Base-by-base conservation (phyloP, 2,888 invertebrate species). In the Polylopha cassiicola region DNA sequence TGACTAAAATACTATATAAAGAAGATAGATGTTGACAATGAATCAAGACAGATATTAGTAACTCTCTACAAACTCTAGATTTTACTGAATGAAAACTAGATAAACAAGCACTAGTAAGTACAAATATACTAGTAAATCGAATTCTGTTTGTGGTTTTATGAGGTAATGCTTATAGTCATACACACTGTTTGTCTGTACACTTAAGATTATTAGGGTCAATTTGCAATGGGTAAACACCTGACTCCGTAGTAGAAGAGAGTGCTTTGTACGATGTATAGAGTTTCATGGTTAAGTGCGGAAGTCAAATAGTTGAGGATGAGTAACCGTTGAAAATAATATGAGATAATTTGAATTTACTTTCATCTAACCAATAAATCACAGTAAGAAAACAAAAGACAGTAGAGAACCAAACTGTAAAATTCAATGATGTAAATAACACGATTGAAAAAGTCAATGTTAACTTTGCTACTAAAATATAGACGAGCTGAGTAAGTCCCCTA, bases 121-220 rank as follows among this genome's bases (percentile, higher is more conserved):
- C n/a, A n/a, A n/a, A n/a, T 16, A 16, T 13, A 11, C 8, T 14
- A 30, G n/a, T 10, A 3, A 15, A 21, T 27, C 23, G 16, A 24
- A 21, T 30, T 24, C 28, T 28, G 22, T 29, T n/a, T 7, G 15
- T 15, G 16, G 18, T 22, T 9, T 6, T 22, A 30, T 36, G 41
- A 36, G 11, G 41, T 36, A 36, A 41, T 41, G 36, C 26, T 41
- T 36, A 30, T 36, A 41, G 30, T 24, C 24, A 36, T 36, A 21
- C 30, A 14, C 39, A 23, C 14, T 39, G 29, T 43, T 38, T 33
- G 29, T 38, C 18, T 24, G 39, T 8, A 14, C 39, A 39, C 24
- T 43, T 34, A 39, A 20, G 24, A 21, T 30, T 27, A 43, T 43
- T 43, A 43, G 43, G 22, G 39, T 43, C 43, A 33, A 43, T 43